phyloP scores from a whole-genome alignment of 2,888 invertebrate species.

The Standfussiana lucernea region DNA sequence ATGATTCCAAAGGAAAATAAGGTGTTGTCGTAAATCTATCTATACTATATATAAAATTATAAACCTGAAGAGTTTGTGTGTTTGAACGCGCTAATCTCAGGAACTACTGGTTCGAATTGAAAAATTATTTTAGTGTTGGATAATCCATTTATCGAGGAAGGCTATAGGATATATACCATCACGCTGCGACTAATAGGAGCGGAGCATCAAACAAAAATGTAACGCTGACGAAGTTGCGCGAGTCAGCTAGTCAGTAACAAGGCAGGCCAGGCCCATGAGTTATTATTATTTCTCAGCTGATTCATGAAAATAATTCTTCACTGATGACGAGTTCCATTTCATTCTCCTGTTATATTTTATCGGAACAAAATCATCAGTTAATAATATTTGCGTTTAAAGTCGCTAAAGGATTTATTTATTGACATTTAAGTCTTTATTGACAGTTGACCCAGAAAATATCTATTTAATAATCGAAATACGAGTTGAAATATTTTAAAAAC shows the following conservation, averaged over 20 bases:
- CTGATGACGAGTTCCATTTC: conserved; percentile 1
- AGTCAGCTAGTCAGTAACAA: no score
- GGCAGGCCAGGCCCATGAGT: not conserved
- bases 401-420: not conserved
- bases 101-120: no score
- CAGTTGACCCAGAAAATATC: conserved; percentile 59
- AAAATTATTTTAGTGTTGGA: no score
- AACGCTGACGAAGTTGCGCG: no score
- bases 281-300: conserved; percentile 9
- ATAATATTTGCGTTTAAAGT: not conserved
- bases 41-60: no score
- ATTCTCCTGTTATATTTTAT: conserved; percentile 6
- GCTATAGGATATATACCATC: no score
- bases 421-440: conserved; percentile 26
- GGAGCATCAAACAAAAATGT: no score
- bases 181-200: no score
- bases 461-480: conserved; percentile 65
- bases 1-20: not conserved
- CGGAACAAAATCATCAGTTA: not conserved
- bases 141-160: no score
- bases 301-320: not conserved
- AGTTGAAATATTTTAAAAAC: conserved; percentile 67
- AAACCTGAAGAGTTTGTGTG: no score
- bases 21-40: conserved; percentile 7
- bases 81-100: no score